Conservation (phyloP, 2,113 vertebrate genomes). For the Sciurus niger region DNA sequence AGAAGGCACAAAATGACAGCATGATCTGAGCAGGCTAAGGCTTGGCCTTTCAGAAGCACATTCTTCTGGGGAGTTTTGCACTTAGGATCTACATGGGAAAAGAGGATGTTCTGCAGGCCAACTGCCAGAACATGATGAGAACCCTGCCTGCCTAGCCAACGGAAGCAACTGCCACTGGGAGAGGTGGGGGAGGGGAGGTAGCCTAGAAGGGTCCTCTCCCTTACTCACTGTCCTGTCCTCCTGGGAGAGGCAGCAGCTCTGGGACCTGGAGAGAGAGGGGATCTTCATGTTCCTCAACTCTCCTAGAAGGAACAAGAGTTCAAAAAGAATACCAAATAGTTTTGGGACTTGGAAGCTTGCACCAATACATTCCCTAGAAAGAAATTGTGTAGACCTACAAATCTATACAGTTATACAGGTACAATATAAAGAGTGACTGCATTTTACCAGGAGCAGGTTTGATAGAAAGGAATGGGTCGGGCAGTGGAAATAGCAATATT, state of each 20-base stretch:
- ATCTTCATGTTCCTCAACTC: rapidly evolving
- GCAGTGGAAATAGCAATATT: rapidly evolving
- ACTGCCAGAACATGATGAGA: neutral
- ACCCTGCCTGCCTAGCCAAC: neutral
- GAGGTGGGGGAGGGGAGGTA: neutral
- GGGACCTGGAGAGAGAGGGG: neutral
- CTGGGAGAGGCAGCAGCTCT: neutral
- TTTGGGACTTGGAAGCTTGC: too few relatives aligned
- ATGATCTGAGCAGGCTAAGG: neutral
- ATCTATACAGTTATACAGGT: neutral
- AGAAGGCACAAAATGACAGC: neutral
- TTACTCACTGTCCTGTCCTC: neutral
- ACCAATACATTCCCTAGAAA: neutral
- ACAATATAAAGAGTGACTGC: rapidly evolving
- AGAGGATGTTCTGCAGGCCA: neutral
- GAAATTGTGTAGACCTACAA: rapidly evolving
- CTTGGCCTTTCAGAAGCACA: neutral
- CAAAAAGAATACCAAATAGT: neutral
- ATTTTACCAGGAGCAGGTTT: neutral
- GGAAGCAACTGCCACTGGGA: slow-evolving; percentile 53
- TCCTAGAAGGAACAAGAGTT: too few relatives aligned
- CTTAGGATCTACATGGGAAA: neutral
- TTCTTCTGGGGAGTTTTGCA: neutral
- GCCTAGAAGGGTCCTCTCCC: rapidly evolving
- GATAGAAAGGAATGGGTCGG: neutral